A percentile compares a stretch with the other conserved stretches of the same genome.
These are phyloP conservation scores for Spheniscus humboldti DNA, from an alignment of 2,797 vertebrate genomes.

Conservation along the genomic window DNA sequence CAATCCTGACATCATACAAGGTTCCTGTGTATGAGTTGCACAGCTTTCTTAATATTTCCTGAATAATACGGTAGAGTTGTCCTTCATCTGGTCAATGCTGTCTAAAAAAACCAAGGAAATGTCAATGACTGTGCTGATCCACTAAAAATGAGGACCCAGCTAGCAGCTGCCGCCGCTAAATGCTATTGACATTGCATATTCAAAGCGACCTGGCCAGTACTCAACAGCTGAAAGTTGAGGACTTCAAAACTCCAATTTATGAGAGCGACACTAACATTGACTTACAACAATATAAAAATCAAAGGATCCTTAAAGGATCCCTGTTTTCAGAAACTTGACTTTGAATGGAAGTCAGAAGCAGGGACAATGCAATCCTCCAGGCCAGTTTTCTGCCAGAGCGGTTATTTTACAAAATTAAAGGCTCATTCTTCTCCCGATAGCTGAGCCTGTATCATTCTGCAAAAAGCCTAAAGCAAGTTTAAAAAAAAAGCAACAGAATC, in stretches of 20 bases:
- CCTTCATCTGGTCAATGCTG: neutral
- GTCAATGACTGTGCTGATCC: neutral
- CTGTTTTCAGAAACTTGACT: neutral
- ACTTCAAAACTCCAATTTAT: neutral
- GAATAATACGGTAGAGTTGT: neutral
- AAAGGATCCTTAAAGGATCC: neutral
- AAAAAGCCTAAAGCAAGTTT: neutral
- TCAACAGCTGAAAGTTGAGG: neutral
- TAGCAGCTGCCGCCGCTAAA: neutral
- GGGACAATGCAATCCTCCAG: neutral
- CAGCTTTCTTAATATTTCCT: neutral
- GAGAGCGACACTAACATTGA: neutral
- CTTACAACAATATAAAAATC: neutral
- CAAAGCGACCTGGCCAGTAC: neutral
- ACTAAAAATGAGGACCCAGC: neutral
- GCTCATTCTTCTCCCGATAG: neutral
- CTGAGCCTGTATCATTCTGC: neutral
- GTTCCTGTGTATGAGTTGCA: accelerated
- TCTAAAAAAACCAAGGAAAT: neutral
- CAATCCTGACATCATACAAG: neutral
- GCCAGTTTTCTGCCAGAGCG: neutral
- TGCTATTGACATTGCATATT: neutral
- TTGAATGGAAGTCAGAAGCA: neutral
- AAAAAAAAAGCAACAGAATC: neutral
- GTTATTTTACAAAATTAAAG: neutral